A percentile compares a stretch with the other conserved stretches of the same genome.
These are phyloP conservation scores for Lutjanus erythropterus DNA, from an alignment of 2,113 vertebrate genomes.

Conservation along the genomic window DNA sequence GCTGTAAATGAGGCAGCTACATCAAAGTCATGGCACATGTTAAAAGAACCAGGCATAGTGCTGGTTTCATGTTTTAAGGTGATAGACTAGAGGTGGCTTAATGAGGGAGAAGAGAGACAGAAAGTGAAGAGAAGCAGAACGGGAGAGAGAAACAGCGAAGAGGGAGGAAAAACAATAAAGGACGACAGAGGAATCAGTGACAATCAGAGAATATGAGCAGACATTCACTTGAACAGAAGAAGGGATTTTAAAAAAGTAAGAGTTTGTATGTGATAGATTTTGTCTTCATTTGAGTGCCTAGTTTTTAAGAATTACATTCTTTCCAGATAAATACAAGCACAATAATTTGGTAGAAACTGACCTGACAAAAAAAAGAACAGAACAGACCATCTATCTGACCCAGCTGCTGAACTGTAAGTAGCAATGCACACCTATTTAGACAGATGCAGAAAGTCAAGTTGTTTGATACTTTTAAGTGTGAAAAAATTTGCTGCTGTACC, in stretches of 20 bases:
- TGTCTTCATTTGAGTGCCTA: not conserved
- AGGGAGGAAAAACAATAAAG: not conserved
- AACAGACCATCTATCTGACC: not conserved
- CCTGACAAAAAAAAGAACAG: no score
- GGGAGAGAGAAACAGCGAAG: conserved; percentile 8
- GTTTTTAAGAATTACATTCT: conserved; percentile 6
- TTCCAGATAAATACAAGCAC: not conserved
- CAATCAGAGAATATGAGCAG: conserved; percentile 24
- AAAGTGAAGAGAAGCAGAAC: not conserved
- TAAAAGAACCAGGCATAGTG: conserved; percentile 44
- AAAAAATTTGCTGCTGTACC: not conserved
- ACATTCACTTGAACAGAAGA: conserved; percentile 21
- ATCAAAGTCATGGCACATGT: conserved; percentile 66
- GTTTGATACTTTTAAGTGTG: not conserved
- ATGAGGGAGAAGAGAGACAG: conserved; percentile 29
- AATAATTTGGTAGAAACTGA: not conserved
- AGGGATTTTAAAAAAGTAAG: not conserved
- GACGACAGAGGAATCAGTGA: not conserved
- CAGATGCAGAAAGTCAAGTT: not conserved
- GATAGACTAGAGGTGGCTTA: conserved; percentile 43
- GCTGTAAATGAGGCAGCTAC: conserved; percentile 63
- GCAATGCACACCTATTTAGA: not conserved
- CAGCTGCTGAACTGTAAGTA: not conserved
- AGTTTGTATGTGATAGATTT: conserved; percentile 16
- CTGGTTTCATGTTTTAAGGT: conserved; percentile 49